Base-by-base conservation (phyloP, 2,797 vertebrate genomes). In the Ctenosaura bakeri region DNA sequence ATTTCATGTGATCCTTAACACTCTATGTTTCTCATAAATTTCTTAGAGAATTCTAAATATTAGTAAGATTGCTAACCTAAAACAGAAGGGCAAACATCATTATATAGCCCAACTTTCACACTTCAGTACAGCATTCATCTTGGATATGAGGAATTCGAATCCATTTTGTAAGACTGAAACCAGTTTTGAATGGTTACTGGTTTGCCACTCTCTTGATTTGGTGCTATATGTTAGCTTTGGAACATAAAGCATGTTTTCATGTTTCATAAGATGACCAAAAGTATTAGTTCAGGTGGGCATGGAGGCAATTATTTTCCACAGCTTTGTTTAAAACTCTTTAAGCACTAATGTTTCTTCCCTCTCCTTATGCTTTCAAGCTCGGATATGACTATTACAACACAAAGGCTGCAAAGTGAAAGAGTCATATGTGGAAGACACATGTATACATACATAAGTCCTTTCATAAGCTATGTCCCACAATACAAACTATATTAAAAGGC, bases 21-120 rank as follows among this genome's bases (percentile, higher is more conserved):
- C 22, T 64, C 74, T 35, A 16, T 74, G 38, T n/a, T 24, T 69
- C 16, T 38, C 24, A 64, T 64, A 52, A 83, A 84, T 38, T 77
- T 81, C 56, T 85, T 38, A 66, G 42, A 89, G 26, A 42, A 6
- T 54, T 89, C 59, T 79, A 79, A 89, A 85, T 54, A 85, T 89
- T 85, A 69, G 16, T 79, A 83, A 59, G 20, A 66, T 54, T 71
- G 2, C 18, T 85, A 56, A 71, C 16, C 77, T 38, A 84, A 26
- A 89, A 54, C 8, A 54, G 46, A 42, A 56, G 29, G 32, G 8
- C 73, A 69, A 89, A 78, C 59, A 52, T 64, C 38, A 54, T 54
- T 64, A 85, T 64, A 22, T 20, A 64, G 22, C 13, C 77, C 35
- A 74, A 62, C 29, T 50, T 35, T 52, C 74, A 84, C 73, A 89